Evolutionary conservation across 1,140 invertebrate genomes (phyloP).

Genomic region (Drosophila subpulchrella): DNA sequence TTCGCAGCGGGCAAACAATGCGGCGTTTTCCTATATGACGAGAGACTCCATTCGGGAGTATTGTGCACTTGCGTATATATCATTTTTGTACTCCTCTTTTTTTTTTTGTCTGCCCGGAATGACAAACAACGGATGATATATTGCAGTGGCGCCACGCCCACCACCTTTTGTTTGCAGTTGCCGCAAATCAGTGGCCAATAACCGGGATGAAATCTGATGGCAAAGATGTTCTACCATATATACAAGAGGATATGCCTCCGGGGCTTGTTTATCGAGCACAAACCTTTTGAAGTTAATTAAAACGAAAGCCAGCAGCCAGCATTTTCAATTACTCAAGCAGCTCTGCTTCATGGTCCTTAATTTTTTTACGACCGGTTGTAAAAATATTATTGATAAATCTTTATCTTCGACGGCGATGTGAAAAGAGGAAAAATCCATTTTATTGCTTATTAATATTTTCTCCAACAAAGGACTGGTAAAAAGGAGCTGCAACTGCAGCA

Average conservation of each 20-base stretch:
- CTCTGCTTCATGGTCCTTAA: constrained; percentile 2
- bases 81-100: not conserved
- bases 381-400: constrained; percentile 70
- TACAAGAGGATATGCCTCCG: not conserved
- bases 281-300: constrained; percentile 79
- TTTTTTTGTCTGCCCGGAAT: constrained; percentile 24
- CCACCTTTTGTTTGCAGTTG: constrained; percentile 65
- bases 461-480: not conserved
- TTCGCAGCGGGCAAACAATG: constrained; percentile 52
- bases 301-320: constrained; percentile 31
- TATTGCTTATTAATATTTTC: constrained; percentile 65
- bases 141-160: constrained; percentile 61
- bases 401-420: not conserved
- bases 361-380: constrained; percentile 41
- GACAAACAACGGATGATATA: constrained; percentile 71
- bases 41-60: constrained; percentile 40
- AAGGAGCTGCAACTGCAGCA: constrained; percentile 35
- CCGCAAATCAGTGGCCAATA: constrained; percentile 79
- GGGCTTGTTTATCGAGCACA: constrained; percentile 44
- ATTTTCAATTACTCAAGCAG: constrained; percentile 66
- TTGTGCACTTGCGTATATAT: constrained; percentile 42
- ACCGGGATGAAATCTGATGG: constrained; percentile 23
- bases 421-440: constrained; percentile 18
- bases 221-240: not conserved
- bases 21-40: constrained; percentile 57